A percentile compares a stretch with the other conserved stretches of the same genome.
Evolutionary conservation across 2,797 vertebrate genomes (phyloP).

Genomic region (Allobates femoralis): DNA sequence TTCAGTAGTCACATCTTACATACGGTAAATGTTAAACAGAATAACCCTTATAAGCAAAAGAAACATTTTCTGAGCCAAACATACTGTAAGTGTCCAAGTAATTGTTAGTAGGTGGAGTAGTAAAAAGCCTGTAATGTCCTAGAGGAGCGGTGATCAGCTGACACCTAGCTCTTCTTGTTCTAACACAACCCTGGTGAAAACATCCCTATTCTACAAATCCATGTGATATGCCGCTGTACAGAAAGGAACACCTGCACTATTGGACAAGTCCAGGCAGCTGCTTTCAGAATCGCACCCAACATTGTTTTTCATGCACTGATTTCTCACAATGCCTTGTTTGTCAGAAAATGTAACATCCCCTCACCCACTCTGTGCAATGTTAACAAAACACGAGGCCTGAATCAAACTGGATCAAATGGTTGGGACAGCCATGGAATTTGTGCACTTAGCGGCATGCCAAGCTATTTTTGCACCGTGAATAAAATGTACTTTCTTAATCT

Average conservation of each 20-base stretch:
- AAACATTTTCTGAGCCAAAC: not conserved
- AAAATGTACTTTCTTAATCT: not conserved
- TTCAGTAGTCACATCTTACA: too few species aligned
- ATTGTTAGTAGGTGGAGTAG: not conserved
- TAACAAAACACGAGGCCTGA: not conserved
- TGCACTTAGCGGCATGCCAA: not conserved
- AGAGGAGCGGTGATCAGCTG: not conserved
- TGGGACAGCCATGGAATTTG: constrained; percentile 19
- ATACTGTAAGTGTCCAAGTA: too few species aligned
- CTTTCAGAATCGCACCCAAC: constrained; percentile 11
- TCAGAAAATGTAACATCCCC: constrained; percentile 22
- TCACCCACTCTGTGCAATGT: not conserved
- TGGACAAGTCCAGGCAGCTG: constrained; percentile 38
- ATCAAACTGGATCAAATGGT: constrained; percentile 2
- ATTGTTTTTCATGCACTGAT: constrained; percentile 22
- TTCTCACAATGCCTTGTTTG: constrained; percentile 38
- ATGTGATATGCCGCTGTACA: not conserved
- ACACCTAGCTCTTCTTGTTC: constrained; percentile 44
- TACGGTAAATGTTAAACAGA: not conserved
- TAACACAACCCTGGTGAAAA: constrained; percentile 43
- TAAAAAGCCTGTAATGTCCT: not conserved
- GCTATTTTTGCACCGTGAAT: not conserved
- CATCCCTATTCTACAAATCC: constrained; percentile 10
- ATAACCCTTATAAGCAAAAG: too few species aligned
- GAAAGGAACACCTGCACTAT: constrained; percentile 35